Conservation (phyloP, 92 coral and sea anemone genomes). For the Hydrozoanthus gracilis region DNA sequence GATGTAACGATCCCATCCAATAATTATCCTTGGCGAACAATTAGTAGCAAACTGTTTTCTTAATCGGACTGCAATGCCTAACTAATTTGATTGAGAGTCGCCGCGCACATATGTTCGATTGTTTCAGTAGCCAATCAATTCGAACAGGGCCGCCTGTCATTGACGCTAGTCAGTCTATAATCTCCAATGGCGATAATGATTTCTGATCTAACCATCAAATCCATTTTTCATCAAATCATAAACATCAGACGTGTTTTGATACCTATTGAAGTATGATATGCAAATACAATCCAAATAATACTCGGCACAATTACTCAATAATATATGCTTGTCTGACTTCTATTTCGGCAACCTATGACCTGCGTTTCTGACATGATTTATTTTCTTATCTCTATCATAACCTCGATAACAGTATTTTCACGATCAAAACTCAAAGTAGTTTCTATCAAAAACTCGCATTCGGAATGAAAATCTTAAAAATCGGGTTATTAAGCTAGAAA, state of each 20-base stretch:
- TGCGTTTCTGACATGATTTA: too few relatives aligned
- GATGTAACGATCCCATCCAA: slow-evolving; percentile 34
- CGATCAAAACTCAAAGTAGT: too few relatives aligned
- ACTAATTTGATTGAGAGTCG: slow-evolving; percentile 30
- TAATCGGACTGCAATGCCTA: slow-evolving; percentile 12
- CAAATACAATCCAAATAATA: not conserved
- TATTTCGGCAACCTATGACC: too few relatives aligned
- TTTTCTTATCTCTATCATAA: too few relatives aligned
- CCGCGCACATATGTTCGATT: not conserved
- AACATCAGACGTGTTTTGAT: slow-evolving; percentile 23
- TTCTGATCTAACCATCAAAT: not conserved
- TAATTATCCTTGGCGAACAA: slow-evolving; percentile 25
- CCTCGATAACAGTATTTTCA: too few relatives aligned
- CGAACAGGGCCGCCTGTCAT: slow-evolving; percentile 21
- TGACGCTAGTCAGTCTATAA: not conserved
- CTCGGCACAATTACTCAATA: too few relatives aligned
- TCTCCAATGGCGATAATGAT: slow-evolving; percentile 28
- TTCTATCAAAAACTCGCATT: too few relatives aligned
- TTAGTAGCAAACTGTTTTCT: slow-evolving; percentile 18
- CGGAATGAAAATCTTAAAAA: too few relatives aligned
- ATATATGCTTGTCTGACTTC: too few relatives aligned
- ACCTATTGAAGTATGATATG: slow-evolving; percentile 1
- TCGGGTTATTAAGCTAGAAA: too few relatives aligned
- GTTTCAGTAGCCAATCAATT: slow-evolving; percentile 27
- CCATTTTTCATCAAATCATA: slow-evolving; percentile 40